Evolutionary conservation across 2,888 invertebrate genomes (phyloP).

Genomic region (Catocala nupta): DNA sequence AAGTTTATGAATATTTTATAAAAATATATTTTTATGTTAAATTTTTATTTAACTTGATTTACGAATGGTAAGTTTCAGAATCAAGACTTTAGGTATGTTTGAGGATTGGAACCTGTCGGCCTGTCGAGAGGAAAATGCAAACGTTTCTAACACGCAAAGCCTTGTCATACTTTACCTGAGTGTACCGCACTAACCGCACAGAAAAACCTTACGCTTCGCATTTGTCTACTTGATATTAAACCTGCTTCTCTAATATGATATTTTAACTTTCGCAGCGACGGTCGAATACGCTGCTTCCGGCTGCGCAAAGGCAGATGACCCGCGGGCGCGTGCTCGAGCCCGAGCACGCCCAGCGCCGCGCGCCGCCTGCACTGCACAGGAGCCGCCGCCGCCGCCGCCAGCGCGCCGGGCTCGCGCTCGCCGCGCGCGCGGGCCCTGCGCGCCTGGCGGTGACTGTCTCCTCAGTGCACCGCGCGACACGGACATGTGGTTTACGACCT

Average conservation of each 20-base stretch:
- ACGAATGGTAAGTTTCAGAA: no score
- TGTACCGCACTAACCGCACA: no score
- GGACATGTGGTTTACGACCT: not conserved
- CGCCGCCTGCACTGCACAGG: conserved; percentile 4
- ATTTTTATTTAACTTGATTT: no score
- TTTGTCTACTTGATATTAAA: not conserved
- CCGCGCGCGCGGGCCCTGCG: conserved; percentile 34
- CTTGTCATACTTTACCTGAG: no score
- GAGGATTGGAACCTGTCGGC: no score
- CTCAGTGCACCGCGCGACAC: not conserved
- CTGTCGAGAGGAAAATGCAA: no score
- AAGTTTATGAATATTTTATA: no score
- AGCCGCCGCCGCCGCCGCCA: conserved; percentile 25
- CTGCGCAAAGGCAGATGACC: conserved; percentile 73
- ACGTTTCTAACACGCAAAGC: no score
- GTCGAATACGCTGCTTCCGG: conserved; percentile 77
- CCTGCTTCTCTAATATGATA: not conserved
- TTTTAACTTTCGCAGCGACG: conserved; percentile 66
- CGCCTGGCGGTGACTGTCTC: conserved; percentile 42
- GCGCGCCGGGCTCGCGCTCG: conserved; percentile 30
- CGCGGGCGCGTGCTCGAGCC: conserved; percentile 42
- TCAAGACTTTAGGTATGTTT: no score
- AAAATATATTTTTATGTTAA: no score
- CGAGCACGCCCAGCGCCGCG: conserved; percentile 33
- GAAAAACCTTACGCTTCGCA: no score